A percentile compares a stretch with the other conserved stretches of the same genome.
These are phyloP conservation scores for Stichodactyla helianthus DNA, from an alignment of 64 coral and sea anemone species.

Conservation along the genomic window DNA sequence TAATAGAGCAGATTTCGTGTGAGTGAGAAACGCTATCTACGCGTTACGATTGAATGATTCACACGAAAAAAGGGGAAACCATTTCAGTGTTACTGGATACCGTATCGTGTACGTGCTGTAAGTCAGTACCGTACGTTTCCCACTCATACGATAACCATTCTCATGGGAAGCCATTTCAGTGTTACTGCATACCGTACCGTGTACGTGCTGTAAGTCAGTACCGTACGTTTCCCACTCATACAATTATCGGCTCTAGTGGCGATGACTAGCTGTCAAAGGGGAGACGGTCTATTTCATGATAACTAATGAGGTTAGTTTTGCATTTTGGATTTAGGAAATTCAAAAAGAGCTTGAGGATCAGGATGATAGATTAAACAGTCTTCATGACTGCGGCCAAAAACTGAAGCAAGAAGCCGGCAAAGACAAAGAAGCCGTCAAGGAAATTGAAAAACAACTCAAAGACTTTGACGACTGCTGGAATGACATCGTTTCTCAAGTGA, in stretches of 20 bases:
- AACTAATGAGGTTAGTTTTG: not conserved
- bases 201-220: no score
- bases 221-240: no score
- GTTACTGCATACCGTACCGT: no score
- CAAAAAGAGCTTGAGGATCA: conserved; percentile 63
- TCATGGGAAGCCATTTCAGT: no score
- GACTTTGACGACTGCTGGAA: conserved; percentile 91
- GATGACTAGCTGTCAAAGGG: not conserved
- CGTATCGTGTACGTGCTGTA: no score
- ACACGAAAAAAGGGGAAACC: no score
- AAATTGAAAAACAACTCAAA: conserved; percentile 63
- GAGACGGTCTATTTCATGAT: not conserved
- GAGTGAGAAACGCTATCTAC: no score
- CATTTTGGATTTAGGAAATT: conserved; percentile 27
- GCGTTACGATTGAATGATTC: no score
- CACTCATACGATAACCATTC: no score
- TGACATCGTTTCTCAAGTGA: conserved; percentile 55
- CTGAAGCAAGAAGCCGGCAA: conserved; percentile 28
- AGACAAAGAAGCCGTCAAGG: conserved; percentile 24
- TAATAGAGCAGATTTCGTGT: no score
- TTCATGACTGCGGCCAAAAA: conserved; percentile 43
- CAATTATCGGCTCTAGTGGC: not conserved
- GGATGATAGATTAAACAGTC: conserved; percentile 37
- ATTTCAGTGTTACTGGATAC: no score
- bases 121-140: no score